Base-by-base conservation (phyloP, 2,113 vertebrate species). In the Tachycineta bicolor region DNA sequence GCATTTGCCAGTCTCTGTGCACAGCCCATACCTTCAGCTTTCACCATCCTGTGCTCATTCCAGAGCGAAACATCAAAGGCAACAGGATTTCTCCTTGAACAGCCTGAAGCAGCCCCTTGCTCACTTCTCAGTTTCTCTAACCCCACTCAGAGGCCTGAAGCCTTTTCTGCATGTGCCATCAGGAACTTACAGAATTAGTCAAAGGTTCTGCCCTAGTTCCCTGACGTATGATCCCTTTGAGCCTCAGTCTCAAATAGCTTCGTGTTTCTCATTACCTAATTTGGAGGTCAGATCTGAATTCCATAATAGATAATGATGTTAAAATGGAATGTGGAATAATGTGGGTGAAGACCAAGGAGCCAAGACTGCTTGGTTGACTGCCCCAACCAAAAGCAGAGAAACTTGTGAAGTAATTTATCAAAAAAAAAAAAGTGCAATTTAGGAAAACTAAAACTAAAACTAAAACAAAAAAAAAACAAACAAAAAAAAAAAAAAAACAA, bases 121-220 rank as follows among this genome's bases (percentile, higher is more conserved):
- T 76, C 0, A 0, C 8, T 47, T 59, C 39, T 59, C 3, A 2
- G 8, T 23, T 22, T 68, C 53, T 76, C 23, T 47, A 76, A 41
- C 24, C 10, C 7, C 26, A 34, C 9, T 12, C 4, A 1, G 24
- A 79, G 67, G 6, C 41, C 52, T 14, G 16, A 19, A 73, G 28
- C 3, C 23, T 82, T 59, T 29, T 44, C 26, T 79, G 26, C 46
- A 44, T 73, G 14, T 62, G 23, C 50, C 34, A n/a, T 47, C 9
- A 55, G 44, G 53, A 83, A 59, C 24, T 14, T 24, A 21, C 9
- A 63, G 17, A 33, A 31, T 18, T n/a, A 26, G 37, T n/a, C 39
- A 87, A 71, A 92, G 28, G 9, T 55, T 93, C 28, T 87, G 24
- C 13, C 23, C 6, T 23, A 8, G 18, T 39, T 90, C 16, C 34